Percentiles rank a stretch among this genome's conserved stretches.
phyloP scores from a whole-genome alignment of 2,888 invertebrate genomes.

The Zygothrica quintamaculata region DNA sequence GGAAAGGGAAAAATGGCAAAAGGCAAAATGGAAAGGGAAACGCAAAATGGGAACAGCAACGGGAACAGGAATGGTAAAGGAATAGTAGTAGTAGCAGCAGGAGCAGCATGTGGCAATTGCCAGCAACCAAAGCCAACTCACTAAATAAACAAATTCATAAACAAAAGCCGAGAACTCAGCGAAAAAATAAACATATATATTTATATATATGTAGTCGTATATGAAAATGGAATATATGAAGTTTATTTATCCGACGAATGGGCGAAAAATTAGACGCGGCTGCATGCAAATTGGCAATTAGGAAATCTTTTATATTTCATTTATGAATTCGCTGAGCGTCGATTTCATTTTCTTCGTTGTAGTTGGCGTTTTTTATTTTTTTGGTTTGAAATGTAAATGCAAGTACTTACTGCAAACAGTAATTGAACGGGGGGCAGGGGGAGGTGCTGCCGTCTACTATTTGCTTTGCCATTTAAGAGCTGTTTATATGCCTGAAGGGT shows the following conservation, averaged over 20 bases:
- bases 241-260: slow-evolving; percentile 74
- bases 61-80: not conserved
- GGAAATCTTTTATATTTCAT: slow-evolving; percentile 71
- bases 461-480: slow-evolving; percentile 48
- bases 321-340: slow-evolving; percentile 59
- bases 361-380: slow-evolving; percentile 23
- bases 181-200: slow-evolving; percentile 4
- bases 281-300: slow-evolving; percentile 82
- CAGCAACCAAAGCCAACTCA: slow-evolving; percentile 54
- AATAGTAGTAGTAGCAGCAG: slow-evolving; percentile 1
- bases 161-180: slow-evolving; percentile 36
- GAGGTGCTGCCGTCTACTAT: not conserved
- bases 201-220: no score
- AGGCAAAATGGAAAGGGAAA: no score
- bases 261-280: slow-evolving; percentile 72
- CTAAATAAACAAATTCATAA: slow-evolving; percentile 71
- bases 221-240: slow-evolving; percentile 51
- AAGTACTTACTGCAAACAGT: slow-evolving; percentile 25
- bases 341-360: slow-evolving; percentile 61
- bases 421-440: not conserved
- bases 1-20: no score
- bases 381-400: slow-evolving; percentile 62
- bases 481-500: slow-evolving; percentile 3
- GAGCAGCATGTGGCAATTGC: not conserved
- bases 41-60: slow-evolving; percentile 3